These are phyloP conservation scores for Anoura caudifer DNA, from an alignment of 2,113 vertebrate species.

Conservation along the genomic window DNA sequence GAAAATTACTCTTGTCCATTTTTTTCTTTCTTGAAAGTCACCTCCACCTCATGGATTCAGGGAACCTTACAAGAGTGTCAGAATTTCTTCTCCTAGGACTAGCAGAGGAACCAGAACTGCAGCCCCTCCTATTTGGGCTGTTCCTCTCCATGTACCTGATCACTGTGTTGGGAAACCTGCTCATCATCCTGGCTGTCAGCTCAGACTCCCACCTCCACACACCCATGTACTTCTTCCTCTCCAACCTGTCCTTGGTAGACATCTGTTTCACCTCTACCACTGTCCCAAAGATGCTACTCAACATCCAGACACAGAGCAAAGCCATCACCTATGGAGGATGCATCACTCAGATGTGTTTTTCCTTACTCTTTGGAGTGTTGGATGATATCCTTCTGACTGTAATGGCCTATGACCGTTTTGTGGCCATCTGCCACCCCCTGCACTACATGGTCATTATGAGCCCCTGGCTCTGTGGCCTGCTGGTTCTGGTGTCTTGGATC, in stretches of 20 bases:
- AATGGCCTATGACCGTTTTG: neutral
- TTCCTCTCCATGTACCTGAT: neutral
- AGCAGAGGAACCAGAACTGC: neutral
- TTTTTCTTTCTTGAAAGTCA: neutral
- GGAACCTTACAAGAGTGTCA: neutral
- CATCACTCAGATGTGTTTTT: constrained; percentile 6
- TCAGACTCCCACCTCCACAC: neutral
- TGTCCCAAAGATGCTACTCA: neutral
- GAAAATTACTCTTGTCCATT: neutral
- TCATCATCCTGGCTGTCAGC: no score
- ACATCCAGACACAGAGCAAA: neutral
- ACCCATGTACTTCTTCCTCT: neutral
- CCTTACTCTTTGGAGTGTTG: neutral
- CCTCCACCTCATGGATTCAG: neutral
- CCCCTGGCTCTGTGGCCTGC: neutral
- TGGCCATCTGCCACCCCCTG: constrained; percentile 51
- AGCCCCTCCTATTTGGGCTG: neutral
- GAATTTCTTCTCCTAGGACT: constrained; percentile 13
- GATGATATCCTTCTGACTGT: neutral
- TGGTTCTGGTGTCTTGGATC: neutral
- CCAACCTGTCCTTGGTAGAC: neutral
- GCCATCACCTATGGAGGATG: neutral
- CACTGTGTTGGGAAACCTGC: no score
- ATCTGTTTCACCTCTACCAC: constrained; percentile 9
- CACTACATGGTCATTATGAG: no score